Evolutionary conservation across 37 sponge, comb jelly and placozoan genomes (phyloP).

Genomic region (Diacarnus erythraeanus): DNA sequence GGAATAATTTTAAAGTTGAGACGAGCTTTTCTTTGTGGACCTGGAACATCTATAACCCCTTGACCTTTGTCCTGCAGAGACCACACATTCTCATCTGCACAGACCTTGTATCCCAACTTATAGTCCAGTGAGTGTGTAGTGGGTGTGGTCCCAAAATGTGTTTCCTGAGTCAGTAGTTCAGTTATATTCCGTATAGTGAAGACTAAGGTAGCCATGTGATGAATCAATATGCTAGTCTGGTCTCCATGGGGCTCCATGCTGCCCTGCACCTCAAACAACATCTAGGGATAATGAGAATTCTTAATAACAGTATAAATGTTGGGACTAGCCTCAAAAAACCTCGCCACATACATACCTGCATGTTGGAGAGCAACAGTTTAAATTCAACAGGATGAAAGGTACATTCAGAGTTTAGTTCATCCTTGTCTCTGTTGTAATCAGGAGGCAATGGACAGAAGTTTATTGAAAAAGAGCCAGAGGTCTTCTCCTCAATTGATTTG

Average conservation of each 20-base stretch:
- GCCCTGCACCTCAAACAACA: constrained; percentile 13
- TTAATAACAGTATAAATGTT: background rate
- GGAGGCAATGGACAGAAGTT: background rate
- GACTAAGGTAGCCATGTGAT: background rate
- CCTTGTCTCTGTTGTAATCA: background rate
- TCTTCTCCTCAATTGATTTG: background rate
- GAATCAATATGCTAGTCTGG: background rate
- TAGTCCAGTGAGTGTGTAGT: background rate
- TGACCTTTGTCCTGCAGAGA: background rate
- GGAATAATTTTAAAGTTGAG: constrained; percentile 1
- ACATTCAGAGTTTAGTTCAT: background rate
- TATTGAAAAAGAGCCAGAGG: background rate
- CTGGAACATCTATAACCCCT: background rate
- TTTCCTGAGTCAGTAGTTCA: background rate
- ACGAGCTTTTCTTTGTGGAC: background rate
- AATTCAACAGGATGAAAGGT: background rate
- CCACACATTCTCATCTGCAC: background rate
- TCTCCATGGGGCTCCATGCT: background rate
- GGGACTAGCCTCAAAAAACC: background rate
- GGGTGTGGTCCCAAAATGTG: background rate
- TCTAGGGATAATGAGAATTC: constrained; percentile 4
- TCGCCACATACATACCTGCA: background rate
- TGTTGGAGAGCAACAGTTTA: background rate
- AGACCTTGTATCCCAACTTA: constrained; percentile 17
- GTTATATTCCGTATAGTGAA: constrained; percentile 7